Evolutionary conservation across 2,888 invertebrate genomes (phyloP).

Genomic region (Fissipunctia ypsillon): DNA sequence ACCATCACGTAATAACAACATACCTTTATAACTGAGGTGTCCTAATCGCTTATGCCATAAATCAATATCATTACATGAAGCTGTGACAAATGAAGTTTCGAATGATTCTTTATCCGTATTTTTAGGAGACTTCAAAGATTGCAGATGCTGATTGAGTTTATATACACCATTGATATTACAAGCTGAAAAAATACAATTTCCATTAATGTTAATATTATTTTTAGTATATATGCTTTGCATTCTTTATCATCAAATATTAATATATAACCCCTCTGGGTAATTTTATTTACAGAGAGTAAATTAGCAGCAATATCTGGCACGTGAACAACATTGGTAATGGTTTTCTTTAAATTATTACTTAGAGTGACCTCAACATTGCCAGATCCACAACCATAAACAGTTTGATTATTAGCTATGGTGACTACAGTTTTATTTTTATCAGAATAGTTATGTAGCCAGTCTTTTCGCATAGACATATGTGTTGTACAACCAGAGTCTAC

Average conservation of each 20-base stretch:
- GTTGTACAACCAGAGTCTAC: constrained; percentile 8
- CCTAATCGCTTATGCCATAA: not conserved
- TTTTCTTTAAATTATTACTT: not conserved
- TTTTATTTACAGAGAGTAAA: constrained; percentile 6
- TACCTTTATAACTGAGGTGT: constrained; percentile 7
- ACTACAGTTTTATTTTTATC: too few species aligned
- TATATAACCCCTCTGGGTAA: not conserved
- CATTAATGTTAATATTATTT: not conserved
- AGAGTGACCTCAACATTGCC: not conserved
- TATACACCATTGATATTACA: constrained; percentile 1
- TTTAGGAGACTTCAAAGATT: not conserved
- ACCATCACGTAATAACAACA: constrained; percentile 3
- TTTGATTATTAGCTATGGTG: not conserved
- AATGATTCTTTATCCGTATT: too few species aligned
- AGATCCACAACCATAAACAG: not conserved
- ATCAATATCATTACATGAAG: too few species aligned
- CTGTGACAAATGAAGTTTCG: too few species aligned
- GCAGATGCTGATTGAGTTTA: constrained; percentile 6
- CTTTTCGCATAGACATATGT: constrained; percentile 1
- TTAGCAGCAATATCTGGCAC: not conserved
- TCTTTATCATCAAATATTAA: constrained; percentile 1
- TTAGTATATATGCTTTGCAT: constrained; percentile 1
- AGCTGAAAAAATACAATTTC: not conserved
- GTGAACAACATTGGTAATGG: too few species aligned
- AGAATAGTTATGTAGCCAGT: too few species aligned